These are phyloP conservation scores for Ametastegia equiseti DNA, from an alignment of 2,888 invertebrate species.

Conservation along the genomic window DNA sequence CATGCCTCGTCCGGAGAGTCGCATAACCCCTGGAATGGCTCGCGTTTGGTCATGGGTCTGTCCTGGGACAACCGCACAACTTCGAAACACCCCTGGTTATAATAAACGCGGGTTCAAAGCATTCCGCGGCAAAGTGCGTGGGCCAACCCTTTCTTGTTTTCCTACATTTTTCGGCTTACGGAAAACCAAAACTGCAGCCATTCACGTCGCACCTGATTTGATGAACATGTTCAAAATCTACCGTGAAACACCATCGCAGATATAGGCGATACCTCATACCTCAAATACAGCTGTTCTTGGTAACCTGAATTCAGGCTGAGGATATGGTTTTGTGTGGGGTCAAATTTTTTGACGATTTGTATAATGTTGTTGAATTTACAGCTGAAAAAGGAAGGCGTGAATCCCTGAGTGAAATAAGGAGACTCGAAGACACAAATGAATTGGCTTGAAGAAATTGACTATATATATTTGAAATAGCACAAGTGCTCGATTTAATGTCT, in stretches of 20 bases:
- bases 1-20: conserved; percentile 27
- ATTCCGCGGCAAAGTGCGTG: neutral
- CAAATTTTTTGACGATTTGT: too few relatives aligned
- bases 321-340: too few relatives aligned
- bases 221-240: too few relatives aligned
- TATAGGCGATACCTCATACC: neutral
- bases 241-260: neutral
- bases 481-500: too few relatives aligned
- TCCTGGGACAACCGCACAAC: conserved; percentile 29
- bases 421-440: too few relatives aligned
- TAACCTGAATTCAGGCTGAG: too few relatives aligned
- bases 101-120: conserved; percentile 30
- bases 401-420: too few relatives aligned
- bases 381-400: too few relatives aligned
- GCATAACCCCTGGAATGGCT: conserved; percentile 34
- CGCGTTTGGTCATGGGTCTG: neutral
- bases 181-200: neutral
- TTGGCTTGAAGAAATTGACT: too few relatives aligned
- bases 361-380: too few relatives aligned
- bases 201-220: neutral
- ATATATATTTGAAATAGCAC: too few relatives aligned
- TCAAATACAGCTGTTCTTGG: neutral
- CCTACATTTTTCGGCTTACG: neutral
- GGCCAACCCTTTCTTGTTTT: neutral
- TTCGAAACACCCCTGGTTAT: conserved; percentile 8